These are phyloP conservation scores for Pimephales promelas DNA, from an alignment of 2,113 vertebrate species.

Conservation along the genomic window DNA sequence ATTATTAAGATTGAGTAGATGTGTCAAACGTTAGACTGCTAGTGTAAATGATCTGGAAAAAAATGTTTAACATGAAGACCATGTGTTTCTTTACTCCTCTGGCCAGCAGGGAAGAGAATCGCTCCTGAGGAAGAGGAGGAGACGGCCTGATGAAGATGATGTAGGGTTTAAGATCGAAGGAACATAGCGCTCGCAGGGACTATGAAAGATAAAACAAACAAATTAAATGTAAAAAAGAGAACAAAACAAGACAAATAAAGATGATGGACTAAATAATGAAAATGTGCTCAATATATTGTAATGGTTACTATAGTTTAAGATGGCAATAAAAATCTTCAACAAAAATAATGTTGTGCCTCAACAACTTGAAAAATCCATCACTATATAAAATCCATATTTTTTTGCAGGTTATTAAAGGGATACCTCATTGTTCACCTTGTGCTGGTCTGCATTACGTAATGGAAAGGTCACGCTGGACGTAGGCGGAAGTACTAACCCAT, in stretches of 20 bases:
- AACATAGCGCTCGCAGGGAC: constrained; percentile 88
- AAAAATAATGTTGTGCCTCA: too few relatives aligned
- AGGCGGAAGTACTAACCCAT: too few relatives aligned
- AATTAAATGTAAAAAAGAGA: background rate
- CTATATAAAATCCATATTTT: too few relatives aligned
- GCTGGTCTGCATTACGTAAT: too few relatives aligned
- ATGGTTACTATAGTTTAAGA: background rate
- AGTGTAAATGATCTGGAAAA: background rate
- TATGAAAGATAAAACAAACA: constrained; percentile 62
- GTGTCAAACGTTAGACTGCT: background rate
- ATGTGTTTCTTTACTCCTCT: constrained; percentile 92
- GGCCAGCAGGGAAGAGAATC: constrained; percentile 88
- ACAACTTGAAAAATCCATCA: too few relatives aligned
- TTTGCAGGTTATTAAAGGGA: too few relatives aligned
- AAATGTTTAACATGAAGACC: constrained; percentile 66
- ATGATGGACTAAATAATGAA: background rate
- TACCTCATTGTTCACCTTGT: too few relatives aligned
- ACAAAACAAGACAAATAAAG: background rate
- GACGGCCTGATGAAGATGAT: constrained; percentile 87
- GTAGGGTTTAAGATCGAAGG: constrained; percentile 95
- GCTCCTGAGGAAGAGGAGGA: constrained; percentile 78
- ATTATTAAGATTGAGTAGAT: too few relatives aligned
- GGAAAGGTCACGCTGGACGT: too few relatives aligned
- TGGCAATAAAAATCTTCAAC: background rate
- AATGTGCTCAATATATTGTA: background rate